Percentiles rank a stretch among this genome's conserved stretches.
Evolutionary conservation across 2,888 invertebrate species (phyloP).

Genomic region (Drosophila nigricruria): DNA sequence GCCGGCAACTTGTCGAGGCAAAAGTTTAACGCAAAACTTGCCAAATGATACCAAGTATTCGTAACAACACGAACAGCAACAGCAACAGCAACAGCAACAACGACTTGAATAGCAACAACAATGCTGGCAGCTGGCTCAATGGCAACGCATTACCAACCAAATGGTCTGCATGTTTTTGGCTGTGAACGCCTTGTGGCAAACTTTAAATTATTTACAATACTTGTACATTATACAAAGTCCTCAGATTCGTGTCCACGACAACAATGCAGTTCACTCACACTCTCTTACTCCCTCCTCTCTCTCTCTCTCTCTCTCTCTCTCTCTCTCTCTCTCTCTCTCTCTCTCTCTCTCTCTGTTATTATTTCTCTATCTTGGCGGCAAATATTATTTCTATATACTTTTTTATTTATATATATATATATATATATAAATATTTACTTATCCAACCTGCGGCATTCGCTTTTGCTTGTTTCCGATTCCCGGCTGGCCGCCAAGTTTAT

Average conservation of each 20-base stretch:
- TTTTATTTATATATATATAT: background rate
- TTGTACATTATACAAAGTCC: slow-evolving; percentile 53
- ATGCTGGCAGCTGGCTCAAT: slow-evolving; percentile 42
- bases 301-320: background rate
- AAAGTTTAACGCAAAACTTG: slow-evolving; percentile 60
- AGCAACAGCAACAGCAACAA: slow-evolving; percentile 12
- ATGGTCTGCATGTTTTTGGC: slow-evolving; percentile 66
- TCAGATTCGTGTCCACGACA: slow-evolving; percentile 45
- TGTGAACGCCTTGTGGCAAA: slow-evolving; percentile 53
- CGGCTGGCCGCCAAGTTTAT: slow-evolving; percentile 10
- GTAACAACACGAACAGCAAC: slow-evolving; percentile 30
- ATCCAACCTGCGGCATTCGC: slow-evolving; percentile 25
- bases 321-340: background rate
- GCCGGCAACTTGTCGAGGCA: slow-evolving; percentile 48
- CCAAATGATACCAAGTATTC: slow-evolving; percentile 67
- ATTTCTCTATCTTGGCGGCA: slow-evolving; percentile 3
- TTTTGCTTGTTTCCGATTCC: slow-evolving; percentile 20
- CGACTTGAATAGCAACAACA: slow-evolving; percentile 28
- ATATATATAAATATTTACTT: slow-evolving; percentile 20
- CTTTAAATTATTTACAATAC: slow-evolving; percentile 76
- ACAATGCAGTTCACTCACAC: slow-evolving; percentile 37
- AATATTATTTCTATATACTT: slow-evolving; percentile 32
- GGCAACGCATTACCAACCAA: slow-evolving; percentile 58
- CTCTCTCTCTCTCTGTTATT: background rate
- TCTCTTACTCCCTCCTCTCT: background rate